Evolutionary conservation across 2,797 vertebrate genomes (phyloP).

Genomic region (Aselliscus stoliczkanus): DNA sequence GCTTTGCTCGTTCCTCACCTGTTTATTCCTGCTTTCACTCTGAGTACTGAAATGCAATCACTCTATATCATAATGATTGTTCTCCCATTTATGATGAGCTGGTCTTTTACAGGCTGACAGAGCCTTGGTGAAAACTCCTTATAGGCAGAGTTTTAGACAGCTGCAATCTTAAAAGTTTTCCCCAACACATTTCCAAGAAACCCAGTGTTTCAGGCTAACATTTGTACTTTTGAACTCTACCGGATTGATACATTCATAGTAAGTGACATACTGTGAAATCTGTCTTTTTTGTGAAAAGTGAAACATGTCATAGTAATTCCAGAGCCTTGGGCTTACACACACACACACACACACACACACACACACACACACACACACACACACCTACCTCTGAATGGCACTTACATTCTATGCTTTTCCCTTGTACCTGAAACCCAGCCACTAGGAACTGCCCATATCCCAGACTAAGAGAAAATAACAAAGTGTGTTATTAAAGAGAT

Average conservation of each 20-base stretch:
- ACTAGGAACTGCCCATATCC: neutral
- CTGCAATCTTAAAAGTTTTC: slow-evolving; percentile 33
- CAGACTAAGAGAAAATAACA: neutral
- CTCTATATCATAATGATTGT: slow-evolving; percentile 11
- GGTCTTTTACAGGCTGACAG: neutral
- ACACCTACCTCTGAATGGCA: neutral
- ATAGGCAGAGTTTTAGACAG: slow-evolving; percentile 24
- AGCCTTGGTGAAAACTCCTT: neutral
- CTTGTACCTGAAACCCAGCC: neutral
- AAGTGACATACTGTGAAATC: neutral
- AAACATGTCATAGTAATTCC: neutral
- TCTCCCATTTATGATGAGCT: neutral
- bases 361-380: neutral
- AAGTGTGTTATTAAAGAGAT: neutral
- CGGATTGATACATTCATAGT: neutral
- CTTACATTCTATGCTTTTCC: neutral
- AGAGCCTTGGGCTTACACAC: neutral
- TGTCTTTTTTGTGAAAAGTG: neutral
- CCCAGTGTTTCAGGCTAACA: neutral
- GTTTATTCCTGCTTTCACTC: neutral
- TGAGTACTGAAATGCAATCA: neutral
- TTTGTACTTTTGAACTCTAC: slow-evolving; percentile 46
- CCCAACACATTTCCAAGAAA: slow-evolving; percentile 20
- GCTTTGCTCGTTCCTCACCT: slow-evolving; percentile 7
- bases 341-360: neutral